These are phyloP conservation scores for Propithecus perrieri DNA, from an alignment of 2,797 vertebrate species.

Conservation along the genomic window DNA sequence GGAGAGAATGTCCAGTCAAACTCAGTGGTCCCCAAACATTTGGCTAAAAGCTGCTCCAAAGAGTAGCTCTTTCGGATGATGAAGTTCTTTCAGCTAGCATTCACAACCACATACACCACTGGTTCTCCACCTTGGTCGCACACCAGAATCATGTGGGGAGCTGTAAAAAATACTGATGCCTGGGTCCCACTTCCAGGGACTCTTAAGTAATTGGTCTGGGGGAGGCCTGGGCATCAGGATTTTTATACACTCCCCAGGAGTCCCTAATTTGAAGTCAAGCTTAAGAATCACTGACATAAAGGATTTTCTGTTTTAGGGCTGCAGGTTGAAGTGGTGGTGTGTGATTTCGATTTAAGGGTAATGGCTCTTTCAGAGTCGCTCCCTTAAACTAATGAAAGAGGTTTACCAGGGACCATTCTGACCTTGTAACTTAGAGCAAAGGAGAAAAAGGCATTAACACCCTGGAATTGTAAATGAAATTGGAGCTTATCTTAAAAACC, in stretches of 20 bases:
- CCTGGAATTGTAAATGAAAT: slow-evolving; percentile 40
- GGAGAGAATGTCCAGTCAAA: not conserved
- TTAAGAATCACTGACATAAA: slow-evolving; percentile 12
- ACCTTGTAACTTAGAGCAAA: not conserved
- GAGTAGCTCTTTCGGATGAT: not conserved
- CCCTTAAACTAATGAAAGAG: not conserved
- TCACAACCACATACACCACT: not conserved
- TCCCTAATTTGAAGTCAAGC: not conserved
- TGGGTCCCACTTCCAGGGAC: not conserved
- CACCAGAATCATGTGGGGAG: not conserved
- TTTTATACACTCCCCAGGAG: not conserved
- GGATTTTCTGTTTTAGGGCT: not conserved
- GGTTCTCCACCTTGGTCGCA: not conserved
- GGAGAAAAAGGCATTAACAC: not conserved
- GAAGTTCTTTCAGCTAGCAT: not conserved
- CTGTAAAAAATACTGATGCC: not conserved
- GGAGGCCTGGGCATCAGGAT: not conserved
- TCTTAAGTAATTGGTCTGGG: not conserved
- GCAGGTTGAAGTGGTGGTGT: not conserved
- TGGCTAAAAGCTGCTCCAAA: slow-evolving; percentile 15
- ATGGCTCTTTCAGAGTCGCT: not conserved
- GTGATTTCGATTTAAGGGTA: slow-evolving; percentile 37
- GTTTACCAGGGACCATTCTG: not conserved
- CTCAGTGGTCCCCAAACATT: not conserved
- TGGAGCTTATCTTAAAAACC: slow-evolving; percentile 43